phyloP scores from a whole-genome alignment of 2,113 vertebrate species.

The Chaetorhynchus papuensis region DNA sequence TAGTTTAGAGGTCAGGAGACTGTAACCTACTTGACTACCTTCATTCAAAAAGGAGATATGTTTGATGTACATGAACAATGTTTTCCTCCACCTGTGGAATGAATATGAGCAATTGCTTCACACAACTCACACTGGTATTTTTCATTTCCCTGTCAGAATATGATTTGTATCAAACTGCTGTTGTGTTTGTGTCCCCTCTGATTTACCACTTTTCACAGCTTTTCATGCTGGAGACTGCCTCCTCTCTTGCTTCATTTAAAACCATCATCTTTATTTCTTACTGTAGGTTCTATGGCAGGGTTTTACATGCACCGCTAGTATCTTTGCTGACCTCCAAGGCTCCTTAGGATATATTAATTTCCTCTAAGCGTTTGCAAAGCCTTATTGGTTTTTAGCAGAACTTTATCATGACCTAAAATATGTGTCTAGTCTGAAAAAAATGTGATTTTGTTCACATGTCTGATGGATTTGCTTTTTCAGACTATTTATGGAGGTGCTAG shows the following conservation, averaged over 20 bases:
- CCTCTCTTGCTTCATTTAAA: not conserved
- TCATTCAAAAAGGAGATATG: not conserved
- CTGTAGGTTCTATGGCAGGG: not conserved
- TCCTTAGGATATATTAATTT: not conserved
- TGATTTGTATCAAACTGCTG: constrained; percentile 23
- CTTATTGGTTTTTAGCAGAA: not conserved
- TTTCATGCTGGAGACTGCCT: not conserved
- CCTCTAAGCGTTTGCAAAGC: not conserved
- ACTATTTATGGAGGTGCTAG: not conserved
- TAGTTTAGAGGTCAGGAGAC: not conserved
- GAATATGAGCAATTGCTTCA: not conserved
- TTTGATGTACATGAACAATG: not conserved
- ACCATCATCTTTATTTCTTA: not conserved
- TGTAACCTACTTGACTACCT: not conserved
- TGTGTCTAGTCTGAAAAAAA: not conserved
- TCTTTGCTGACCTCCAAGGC: not conserved
- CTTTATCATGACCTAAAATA: not conserved
- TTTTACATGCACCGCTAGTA: not conserved
- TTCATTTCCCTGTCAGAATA: not conserved
- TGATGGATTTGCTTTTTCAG: not conserved
- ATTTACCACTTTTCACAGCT: constrained; percentile 16
- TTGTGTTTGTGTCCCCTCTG: not conserved
- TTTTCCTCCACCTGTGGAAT: not conserved
- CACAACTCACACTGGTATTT: not conserved
- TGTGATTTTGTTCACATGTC: not conserved